phyloP scores from a whole-genome alignment of 2,888 invertebrate genomes.

The Shargacucullia verbasci region DNA sequence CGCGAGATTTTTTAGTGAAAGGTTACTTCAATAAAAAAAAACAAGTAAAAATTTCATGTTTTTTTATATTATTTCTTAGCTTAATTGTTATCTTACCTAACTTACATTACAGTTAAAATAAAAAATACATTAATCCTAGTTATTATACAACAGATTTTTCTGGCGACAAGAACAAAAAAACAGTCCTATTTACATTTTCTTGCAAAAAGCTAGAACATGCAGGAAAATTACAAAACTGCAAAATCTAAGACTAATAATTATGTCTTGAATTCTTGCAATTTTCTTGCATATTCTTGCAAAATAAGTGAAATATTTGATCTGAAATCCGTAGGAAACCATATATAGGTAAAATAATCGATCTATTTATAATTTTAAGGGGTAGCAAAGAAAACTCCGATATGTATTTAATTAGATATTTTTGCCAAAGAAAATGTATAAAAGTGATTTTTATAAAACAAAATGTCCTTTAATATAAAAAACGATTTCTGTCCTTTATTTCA shows the following conservation, averaged over 20 bases:
- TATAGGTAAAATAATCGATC: too few species aligned
- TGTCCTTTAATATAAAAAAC: neutral
- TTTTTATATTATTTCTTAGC: constrained; percentile 56
- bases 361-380: too few species aligned
- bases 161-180: constrained; percentile 28
- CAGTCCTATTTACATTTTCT: constrained; percentile 44
- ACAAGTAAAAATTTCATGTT: constrained; percentile 38
- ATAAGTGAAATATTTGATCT: constrained; percentile 14
- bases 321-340: too few species aligned
- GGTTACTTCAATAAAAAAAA: constrained; percentile 33
- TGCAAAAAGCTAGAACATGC: constrained; percentile 29
- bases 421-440: too few species aligned
- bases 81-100: constrained; percentile 44
- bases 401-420: too few species aligned
- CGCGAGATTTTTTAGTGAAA: neutral
- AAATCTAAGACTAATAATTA: constrained; percentile 4
- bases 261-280: neutral
- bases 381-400: too few species aligned
- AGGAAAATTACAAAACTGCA: constrained; percentile 8
- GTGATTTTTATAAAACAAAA: too few species aligned
- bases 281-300: constrained; percentile 18
- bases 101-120: constrained; percentile 40
- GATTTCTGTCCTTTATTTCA: too few species aligned
- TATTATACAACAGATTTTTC: constrained; percentile 54
- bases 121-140: constrained; percentile 46